A percentile compares a stretch with the other conserved stretches of the same genome.
phyloP scores from a whole-genome alignment of 2,797 vertebrate genomes.

The Eupleurogrammus muticus region DNA sequence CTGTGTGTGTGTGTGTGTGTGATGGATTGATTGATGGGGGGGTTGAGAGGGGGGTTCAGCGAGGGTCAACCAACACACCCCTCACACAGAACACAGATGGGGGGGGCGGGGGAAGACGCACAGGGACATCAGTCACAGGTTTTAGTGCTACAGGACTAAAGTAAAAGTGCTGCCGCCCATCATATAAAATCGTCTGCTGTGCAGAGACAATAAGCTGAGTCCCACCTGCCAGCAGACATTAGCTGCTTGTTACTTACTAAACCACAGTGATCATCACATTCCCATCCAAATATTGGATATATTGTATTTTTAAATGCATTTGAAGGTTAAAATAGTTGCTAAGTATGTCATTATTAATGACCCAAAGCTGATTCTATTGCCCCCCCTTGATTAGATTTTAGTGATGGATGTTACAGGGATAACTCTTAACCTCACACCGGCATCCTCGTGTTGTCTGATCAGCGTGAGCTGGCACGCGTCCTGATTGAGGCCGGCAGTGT shows the following conservation, averaged over 20 bases:
- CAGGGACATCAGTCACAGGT: conserved; percentile 56
- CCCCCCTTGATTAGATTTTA: neutral
- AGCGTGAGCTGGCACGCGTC: neutral
- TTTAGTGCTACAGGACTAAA: conserved; percentile 46
- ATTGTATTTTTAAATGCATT: neutral
- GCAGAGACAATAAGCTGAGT: conserved; percentile 45
- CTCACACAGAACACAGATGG: conserved; percentile 22
- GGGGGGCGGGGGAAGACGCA: conserved; percentile 15
- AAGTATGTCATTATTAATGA: neutral
- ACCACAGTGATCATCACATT: conserved; percentile 29
- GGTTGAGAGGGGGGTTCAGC: conserved; percentile 64
- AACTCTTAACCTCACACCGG: neutral
- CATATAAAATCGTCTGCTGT: conserved; percentile 55
- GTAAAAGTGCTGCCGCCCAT: conserved; percentile 68
- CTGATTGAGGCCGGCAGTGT: conserved; percentile 17
- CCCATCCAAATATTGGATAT: conserved; percentile 10
- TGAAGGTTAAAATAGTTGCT: neutral
- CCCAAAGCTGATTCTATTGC: neutral
- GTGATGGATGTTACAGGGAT: neutral
- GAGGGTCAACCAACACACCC: conserved; percentile 49
- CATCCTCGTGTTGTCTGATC: conserved; percentile 4
- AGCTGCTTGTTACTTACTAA: conserved; percentile 35
- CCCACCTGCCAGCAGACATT: conserved; percentile 59
- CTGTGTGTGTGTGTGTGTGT: too few relatives aligned
- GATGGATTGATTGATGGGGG: conserved; percentile 55